Percentiles rank a stretch among this genome's conserved stretches.
These are phyloP conservation scores for Tipula helvola DNA, from an alignment of 2,888 invertebrate genomes.

Conservation along the genomic window DNA sequence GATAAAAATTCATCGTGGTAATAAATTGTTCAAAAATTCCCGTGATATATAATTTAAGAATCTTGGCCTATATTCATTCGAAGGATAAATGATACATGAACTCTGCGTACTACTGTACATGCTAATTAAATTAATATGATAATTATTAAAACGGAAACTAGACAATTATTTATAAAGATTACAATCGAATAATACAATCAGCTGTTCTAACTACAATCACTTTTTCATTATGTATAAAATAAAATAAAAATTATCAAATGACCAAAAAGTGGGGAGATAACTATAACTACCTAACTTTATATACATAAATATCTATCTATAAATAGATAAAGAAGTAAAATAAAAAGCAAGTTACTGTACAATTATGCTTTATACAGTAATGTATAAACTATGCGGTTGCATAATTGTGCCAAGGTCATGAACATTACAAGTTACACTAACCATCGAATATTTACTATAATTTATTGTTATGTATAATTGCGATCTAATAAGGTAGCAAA, in stretches of 20 bases:
- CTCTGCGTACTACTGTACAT: background rate
- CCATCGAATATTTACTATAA: background rate
- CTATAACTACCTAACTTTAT: background rate
- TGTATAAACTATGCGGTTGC: constrained; percentile 14
- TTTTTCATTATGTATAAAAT: background rate
- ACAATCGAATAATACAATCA: background rate
- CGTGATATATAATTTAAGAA: background rate
- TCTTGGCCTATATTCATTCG: background rate
- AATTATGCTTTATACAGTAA: background rate
- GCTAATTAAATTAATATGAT: background rate
- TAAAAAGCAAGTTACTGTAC: background rate
- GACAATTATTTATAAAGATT: background rate
- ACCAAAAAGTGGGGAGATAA: background rate
- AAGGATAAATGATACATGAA: background rate
- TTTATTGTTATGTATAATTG: background rate
- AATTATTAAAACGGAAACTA: background rate
- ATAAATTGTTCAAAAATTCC: background rate
- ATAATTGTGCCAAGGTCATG: constrained; percentile 19
- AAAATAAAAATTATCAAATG: background rate
- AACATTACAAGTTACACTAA: background rate
- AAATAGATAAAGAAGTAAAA: background rate
- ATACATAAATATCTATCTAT: background rate
- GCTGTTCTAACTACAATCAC: background rate
- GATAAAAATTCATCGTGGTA: background rate
- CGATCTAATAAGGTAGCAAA: background rate